Evolutionary conservation across 2,888 invertebrate genomes (phyloP).

Genomic region (Oxytorus armatus): DNA sequence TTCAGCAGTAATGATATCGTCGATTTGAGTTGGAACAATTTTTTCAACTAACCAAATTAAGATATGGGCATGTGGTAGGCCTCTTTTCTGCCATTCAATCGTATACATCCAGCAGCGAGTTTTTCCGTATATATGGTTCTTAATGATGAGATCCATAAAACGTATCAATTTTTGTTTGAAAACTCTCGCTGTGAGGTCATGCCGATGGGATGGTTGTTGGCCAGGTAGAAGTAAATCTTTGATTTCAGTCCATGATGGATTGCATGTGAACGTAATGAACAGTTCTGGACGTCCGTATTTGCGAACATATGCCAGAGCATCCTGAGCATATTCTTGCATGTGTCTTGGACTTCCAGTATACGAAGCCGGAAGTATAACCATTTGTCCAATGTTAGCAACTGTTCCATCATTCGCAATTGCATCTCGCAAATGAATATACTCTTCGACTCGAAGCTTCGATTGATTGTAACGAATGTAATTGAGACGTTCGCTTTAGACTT

Average conservation of each 20-base stretch:
- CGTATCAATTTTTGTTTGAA: not conserved
- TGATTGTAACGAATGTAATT: slow-evolving; percentile 77
- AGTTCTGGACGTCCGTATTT: no score
- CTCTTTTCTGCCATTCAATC: slow-evolving; percentile 16
- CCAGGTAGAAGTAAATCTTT: not conserved
- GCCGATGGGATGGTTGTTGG: not conserved
- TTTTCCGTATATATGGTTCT: not conserved
- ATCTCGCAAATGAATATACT: slow-evolving; percentile 77
- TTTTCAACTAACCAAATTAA: not conserved
- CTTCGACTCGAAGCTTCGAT: slow-evolving; percentile 75
- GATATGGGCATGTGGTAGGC: slow-evolving; percentile 7
- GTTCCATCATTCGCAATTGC: not conserved
- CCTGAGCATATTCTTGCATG: no score
- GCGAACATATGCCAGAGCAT: no score
- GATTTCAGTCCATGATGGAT: no score
- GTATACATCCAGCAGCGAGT: not conserved
- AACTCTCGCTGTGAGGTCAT: not conserved
- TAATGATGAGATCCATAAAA: not conserved
- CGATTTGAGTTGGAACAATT: not conserved
- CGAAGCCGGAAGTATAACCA: not conserved
- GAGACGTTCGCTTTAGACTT: slow-evolving; percentile 80
- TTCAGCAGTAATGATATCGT: slow-evolving; percentile 6
- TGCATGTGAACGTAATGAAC: no score
- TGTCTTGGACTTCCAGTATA: no score
- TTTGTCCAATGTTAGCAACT: not conserved